Evolutionary conservation across 2,888 invertebrate species (phyloP), one percentile per base, ranked within the genome.

Genomic region (Oscheius sp.): DNA sequence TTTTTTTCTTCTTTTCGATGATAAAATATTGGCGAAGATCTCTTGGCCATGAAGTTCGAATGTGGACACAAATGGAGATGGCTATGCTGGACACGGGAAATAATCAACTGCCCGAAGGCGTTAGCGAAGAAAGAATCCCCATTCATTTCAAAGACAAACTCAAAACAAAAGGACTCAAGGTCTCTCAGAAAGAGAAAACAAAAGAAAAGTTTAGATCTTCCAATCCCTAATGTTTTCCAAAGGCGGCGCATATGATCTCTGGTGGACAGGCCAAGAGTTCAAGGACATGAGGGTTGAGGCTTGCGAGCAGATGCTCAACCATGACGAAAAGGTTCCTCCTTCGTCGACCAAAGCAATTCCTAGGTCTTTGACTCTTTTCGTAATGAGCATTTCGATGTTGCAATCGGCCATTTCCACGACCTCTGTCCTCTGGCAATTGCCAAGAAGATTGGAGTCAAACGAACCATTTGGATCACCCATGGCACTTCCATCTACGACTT

Each of bases 211-310:
- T 37, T 42, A 85, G 84, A 84, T 84, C 4, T 85, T 85, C 57
- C 85, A 85, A 82, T 78, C 82, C 50, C 84, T 85, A 82, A 85
- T 85, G 80, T 85, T 85, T 69, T 78, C 81, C 23, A 68, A 76
- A n/a, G 85, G 85, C 23, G 81, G 76, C 66, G 80, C 85, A 10
- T 83, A 82, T 66, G 85, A 85, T 61, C 71, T 85, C 27, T 85
- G 83, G 83, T 85, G 85, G 85, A 85, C 85, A 8, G 85, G 85
- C 2, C 83, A 82, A 67, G 85, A 85, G 55, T 85, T 85, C 75
- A 81, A 85, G 53, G 82, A 80, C 27, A 83, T 85, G 84, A 66
- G 85, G 37, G 74, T 85, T 6, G 85, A 85, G 58, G 79, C 85
- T 3, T 85, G 85, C 34, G 81, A 84, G 58, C 85, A 85, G 57